Percentiles rank a stretch among this genome's conserved stretches.
phyloP scores from a whole-genome alignment of 2,888 invertebrate species.

The Choristoneura rosaceana region DNA sequence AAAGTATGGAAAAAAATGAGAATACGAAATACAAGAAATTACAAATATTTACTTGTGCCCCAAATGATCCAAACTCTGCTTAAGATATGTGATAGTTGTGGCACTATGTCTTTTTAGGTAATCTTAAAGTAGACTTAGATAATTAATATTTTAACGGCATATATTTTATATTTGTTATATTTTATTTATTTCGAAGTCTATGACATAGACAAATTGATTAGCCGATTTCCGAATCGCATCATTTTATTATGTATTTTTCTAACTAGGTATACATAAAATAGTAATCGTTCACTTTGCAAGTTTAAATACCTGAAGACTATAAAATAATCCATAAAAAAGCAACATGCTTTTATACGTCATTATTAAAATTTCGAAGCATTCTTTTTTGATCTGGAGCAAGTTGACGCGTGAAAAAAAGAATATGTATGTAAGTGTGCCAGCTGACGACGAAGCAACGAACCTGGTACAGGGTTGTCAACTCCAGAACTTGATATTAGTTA shows the following conservation, averaged over 20 bases:
- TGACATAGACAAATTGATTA: not conserved
- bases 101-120: too few relatives aligned
- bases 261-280: not conserved
- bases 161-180: too few relatives aligned
- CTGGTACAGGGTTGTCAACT: conserved; percentile 25
- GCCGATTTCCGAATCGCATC: not conserved
- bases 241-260: not conserved
- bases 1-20: too few relatives aligned
- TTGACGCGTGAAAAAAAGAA: conserved; percentile 55
- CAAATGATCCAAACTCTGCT: too few relatives aligned
- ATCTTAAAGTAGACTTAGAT: too few relatives aligned
- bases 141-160: too few relatives aligned
- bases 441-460: conserved; percentile 23
- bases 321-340: conserved; percentile 35
- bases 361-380: conserved; percentile 53
- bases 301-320: conserved; percentile 5
- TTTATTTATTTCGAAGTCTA: too few relatives aligned
- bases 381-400: conserved; percentile 53
- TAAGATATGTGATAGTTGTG: too few relatives aligned
- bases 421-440: conserved; percentile 63
- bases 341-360: conserved; percentile 46
- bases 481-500: not conserved
- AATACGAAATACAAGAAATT: too few relatives aligned
- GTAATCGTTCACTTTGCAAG: conserved; percentile 14
- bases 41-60: too few relatives aligned